Evolutionary conservation across 2,113 vertebrate species (phyloP), one percentile per base, ranked within the genome.

Genomic region (Hemichromis elongatus): DNA sequence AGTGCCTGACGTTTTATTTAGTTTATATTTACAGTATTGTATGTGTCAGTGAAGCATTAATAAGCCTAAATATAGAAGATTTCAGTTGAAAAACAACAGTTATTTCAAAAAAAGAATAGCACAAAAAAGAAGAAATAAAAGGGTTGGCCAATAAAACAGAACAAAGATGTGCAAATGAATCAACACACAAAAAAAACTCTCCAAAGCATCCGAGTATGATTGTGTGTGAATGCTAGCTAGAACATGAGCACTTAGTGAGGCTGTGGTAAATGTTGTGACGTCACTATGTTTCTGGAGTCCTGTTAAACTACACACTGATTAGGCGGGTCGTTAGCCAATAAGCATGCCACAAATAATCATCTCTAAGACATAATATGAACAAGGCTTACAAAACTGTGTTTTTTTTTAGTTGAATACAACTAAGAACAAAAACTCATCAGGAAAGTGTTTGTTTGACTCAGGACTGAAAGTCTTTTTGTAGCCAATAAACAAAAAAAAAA

Each of bases 1-100:
- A 14, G 14, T 47, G 40, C 45, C 7, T 0, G 37, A 0, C 3
- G 0, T 0, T 21, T 70, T 45, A 70, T 45, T 45, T 26, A 0
- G 37, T 45, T 45, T 16, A 45, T 70, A 26, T 70, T 70, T 26
- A 10, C 37, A 21, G 5, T 5, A 66, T 66, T 6, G 11, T 66
- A 37, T 37, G 19, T 66, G 19, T 66, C 13, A 45, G n/a, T 68
- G 24, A 68, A 68, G 37, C 5, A 70, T 70, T 70, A 73, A 47
- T 68, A 68, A 42, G 14, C 40, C 12, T 24, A 42, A 68, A 68
- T 42, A 24, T 16, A 40, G 63, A 9, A 42, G 12, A 68, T 24
- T 68, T 14, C 21, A 24, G 61, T 21, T 68, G n/a, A 47, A 42
- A 42, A 47, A 73, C 28, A 73, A 47, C 10, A 28, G 11, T 47